These are phyloP conservation scores for Platyrinchus mystaceus DNA, from an alignment of 2,797 vertebrate genomes.

Conservation along the genomic window DNA sequence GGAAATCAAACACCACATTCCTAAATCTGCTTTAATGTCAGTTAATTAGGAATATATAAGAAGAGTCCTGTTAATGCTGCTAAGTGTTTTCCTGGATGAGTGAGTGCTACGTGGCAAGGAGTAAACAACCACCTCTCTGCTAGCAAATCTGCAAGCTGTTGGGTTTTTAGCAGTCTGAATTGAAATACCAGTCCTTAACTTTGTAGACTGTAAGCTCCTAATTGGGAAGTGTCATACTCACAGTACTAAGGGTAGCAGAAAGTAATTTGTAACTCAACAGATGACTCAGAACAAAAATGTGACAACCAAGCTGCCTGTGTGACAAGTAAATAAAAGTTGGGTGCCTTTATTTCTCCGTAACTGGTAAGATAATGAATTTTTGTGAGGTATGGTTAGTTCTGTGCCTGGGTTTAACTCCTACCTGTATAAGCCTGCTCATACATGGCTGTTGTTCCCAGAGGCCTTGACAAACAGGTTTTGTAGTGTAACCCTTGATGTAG, in stretches of 20 bases:
- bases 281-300: neutral
- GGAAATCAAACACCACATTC: neutral
- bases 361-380: neutral
- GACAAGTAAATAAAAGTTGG: neutral
- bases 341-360: neutral
- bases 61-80: neutral
- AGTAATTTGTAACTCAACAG: neutral
- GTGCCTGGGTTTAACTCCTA: neutral
- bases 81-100: neutral
- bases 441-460: fast-evolving
- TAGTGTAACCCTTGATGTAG: neutral
- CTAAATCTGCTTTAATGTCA: neutral
- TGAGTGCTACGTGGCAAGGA: neutral
- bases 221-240: neutral
- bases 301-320: neutral
- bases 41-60: neutral
- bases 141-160: neutral
- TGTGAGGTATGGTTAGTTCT: neutral
- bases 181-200: neutral
- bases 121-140: neutral
- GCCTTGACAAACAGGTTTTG: neutral
- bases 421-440: fast-evolving
- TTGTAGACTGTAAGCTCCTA: neutral
- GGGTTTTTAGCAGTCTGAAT: neutral
- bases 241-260: neutral